Percentiles rank a stretch among this genome's conserved stretches.
Evolutionary conservation across 2,797 vertebrate species (phyloP).

Genomic region (Poecilia wingei): DNA sequence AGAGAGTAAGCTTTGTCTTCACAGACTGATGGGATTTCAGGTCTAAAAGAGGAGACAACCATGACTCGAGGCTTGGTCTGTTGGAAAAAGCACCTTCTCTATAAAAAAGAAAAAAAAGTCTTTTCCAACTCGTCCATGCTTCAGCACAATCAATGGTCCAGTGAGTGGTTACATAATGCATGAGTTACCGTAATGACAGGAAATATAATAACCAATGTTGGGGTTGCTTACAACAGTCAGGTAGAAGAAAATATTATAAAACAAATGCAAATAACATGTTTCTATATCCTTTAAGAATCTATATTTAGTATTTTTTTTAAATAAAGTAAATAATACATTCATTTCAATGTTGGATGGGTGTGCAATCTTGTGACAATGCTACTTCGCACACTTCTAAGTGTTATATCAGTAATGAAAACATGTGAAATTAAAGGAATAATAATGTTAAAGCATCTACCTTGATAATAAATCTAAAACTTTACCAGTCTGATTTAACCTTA

Average conservation of each 20-base stretch:
- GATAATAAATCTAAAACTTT: neutral
- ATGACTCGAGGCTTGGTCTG: conserved; percentile 49
- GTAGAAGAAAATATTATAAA: too few relatives aligned
- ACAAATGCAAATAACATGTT: neutral
- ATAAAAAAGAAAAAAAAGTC: conserved; percentile 25
- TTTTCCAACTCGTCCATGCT: conserved; percentile 38
- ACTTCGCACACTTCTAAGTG: neutral
- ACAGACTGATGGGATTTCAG: conserved; percentile 38
- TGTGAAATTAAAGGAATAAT: neutral
- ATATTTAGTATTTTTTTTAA: neutral
- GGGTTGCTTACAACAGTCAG: neutral
- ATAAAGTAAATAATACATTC: neutral
- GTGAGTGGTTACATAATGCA: conserved; percentile 70
- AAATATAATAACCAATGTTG: conserved; percentile 41
- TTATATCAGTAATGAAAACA: neutral
- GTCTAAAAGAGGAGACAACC: conserved; percentile 52
- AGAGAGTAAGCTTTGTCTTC: conserved; percentile 67
- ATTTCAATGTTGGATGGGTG: neutral
- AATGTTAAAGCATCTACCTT: neutral
- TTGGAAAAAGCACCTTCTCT: conserved; percentile 47
- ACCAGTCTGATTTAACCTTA: neutral
- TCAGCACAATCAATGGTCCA: conserved; percentile 57
- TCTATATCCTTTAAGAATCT: conserved; percentile 11
- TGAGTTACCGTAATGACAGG: conserved; percentile 48
- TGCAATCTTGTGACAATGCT: neutral